Evolutionary conservation across 2,797 vertebrate species (phyloP).

Genomic region (Agapornis canus): DNA sequence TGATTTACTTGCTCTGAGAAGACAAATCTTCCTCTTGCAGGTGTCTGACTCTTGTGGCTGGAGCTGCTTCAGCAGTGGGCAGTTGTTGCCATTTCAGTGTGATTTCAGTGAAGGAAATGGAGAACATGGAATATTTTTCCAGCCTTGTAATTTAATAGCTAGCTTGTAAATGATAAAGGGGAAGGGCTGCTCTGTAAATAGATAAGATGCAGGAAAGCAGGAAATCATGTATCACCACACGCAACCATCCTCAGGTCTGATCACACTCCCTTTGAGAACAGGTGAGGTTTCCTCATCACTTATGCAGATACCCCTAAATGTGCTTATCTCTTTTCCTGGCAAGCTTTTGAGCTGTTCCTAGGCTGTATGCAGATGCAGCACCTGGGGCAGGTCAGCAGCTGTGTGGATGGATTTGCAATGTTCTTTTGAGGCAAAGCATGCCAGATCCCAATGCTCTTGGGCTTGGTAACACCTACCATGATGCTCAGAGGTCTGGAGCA

Average conservation of each 20-base stretch:
- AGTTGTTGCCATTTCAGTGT: not conserved
- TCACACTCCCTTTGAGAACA: not conserved
- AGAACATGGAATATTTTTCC: not conserved
- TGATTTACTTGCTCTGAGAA: not conserved
- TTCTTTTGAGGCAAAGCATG: not conserved
- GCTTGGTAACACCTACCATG: not conserved
- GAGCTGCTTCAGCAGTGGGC: not conserved
- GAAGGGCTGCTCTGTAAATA: not conserved
- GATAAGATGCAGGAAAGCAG: not conserved
- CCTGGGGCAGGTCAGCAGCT: not conserved
- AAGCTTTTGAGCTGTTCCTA: not conserved
- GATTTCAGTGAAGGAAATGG: not conserved
- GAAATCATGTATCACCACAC: fast-evolving
- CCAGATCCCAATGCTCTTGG: not conserved
- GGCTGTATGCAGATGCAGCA: not conserved
- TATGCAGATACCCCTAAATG: not conserved
- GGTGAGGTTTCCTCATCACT: not conserved
- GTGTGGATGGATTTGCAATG: not conserved
- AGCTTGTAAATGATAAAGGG: not conserved
- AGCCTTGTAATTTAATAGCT: not conserved
- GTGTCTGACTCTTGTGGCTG: not conserved
- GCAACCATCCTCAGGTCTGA: not conserved
- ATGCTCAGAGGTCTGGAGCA: not conserved
- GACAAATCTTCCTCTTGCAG: not conserved
- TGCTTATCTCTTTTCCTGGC: not conserved